These are phyloP conservation scores for Apamea anceps DNA, from an alignment of 2,888 invertebrate species.

Conservation along the genomic window DNA sequence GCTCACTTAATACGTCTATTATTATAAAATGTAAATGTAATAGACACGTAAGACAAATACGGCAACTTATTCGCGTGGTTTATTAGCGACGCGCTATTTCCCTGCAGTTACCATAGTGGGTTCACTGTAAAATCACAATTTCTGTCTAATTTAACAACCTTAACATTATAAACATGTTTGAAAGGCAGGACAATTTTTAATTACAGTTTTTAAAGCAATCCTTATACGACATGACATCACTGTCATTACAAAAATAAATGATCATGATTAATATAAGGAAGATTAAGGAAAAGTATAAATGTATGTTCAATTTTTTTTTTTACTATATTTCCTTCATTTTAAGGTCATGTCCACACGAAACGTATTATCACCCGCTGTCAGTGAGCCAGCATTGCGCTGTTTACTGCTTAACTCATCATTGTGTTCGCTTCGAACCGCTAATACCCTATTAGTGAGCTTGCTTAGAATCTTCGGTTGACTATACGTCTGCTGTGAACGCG, in stretches of 20 bases:
- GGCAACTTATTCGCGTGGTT: not conserved
- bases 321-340: not conserved
- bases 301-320: not conserved
- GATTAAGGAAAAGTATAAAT: not conserved
- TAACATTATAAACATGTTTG: not conserved
- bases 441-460: not conserved
- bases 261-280: not conserved
- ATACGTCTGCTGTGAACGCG: not conserved
- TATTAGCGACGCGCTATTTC: not conserved
- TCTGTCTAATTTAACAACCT: not conserved
- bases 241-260: not conserved
- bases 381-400: not conserved
- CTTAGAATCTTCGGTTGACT: not conserved
- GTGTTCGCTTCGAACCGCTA: not conserved
- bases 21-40: not conserved
- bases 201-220: not conserved
- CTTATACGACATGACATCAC: not conserved
- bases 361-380: not conserved
- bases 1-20: not conserved
- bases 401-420: not conserved
- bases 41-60: not conserved
- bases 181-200: constrained; percentile 3
- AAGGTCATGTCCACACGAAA: not conserved
- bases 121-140: not conserved
- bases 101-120: not conserved